phyloP scores from a whole-genome alignment of 2,888 invertebrate species.

The Eilema caniola region DNA sequence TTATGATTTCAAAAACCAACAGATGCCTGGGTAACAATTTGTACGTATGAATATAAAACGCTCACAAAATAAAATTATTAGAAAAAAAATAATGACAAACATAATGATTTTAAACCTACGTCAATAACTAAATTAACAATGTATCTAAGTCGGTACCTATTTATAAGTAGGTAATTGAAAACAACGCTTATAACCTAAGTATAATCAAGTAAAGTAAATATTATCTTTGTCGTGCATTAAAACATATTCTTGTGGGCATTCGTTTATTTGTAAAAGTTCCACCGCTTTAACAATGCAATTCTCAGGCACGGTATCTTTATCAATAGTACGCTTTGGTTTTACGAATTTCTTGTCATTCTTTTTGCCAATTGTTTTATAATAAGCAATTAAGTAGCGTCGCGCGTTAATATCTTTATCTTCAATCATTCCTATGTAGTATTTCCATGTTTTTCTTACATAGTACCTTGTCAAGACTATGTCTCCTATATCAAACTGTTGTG shows the following conservation, averaged over 20 bases:
- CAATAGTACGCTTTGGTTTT: conserved; percentile 30
- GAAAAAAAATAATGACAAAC: conserved; percentile 1
- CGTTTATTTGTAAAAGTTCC: conserved; percentile 34
- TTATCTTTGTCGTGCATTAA: conserved; percentile 28
- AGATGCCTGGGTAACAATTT: too few species aligned
- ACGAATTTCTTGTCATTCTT: conserved; percentile 26
- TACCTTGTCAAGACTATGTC: conserved; percentile 16
- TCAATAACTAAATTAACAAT: conserved; percentile 4
- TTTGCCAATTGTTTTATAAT: conserved; percentile 21
- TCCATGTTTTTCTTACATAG: conserved; percentile 13
- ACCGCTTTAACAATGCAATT: conserved; percentile 33
- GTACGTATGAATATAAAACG: neutral
- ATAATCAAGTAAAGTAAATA: conserved; percentile 22
- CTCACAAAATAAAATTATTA: conserved; percentile 4
- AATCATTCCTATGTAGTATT: conserved; percentile 15
- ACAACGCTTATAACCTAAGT: conserved; percentile 6
- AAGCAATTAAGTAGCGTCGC: conserved; percentile 15
- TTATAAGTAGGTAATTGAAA: conserved; percentile 7
- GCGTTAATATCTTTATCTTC: conserved; percentile 11
- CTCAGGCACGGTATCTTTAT: conserved; percentile 37
- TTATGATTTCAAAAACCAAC: too few species aligned
- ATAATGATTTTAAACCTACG: conserved; percentile 4
- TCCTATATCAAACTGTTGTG: conserved; percentile 10
- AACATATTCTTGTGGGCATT: conserved; percentile 30
- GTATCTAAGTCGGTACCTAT: conserved; percentile 1